Percentiles rank a stretch among this genome's conserved stretches.
These are phyloP conservation scores for Andrena minutula DNA, from an alignment of 2,888 invertebrate genomes.

Conservation along the genomic window DNA sequence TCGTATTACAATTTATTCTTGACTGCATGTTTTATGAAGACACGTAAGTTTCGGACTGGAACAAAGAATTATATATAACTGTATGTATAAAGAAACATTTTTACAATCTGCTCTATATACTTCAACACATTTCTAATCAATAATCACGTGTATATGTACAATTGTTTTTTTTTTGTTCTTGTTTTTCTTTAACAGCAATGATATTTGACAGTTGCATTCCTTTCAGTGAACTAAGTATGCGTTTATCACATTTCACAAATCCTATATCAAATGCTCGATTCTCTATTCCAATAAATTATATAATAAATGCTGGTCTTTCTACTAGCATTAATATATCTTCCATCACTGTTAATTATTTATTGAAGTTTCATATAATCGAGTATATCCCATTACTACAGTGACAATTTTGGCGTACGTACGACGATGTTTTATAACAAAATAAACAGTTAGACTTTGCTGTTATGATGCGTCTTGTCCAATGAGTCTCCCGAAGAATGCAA, in stretches of 20 bases:
- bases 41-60: slow-evolving; percentile 31
- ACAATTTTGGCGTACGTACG: slow-evolving; percentile 56
- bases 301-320: slow-evolving; percentile 44
- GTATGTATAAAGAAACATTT: slow-evolving; percentile 48
- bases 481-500: slow-evolving; percentile 84
- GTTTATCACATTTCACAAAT: slow-evolving; percentile 48
- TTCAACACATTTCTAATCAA: slow-evolving; percentile 24
- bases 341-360: slow-evolving; percentile 58
- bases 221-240: slow-evolving; percentile 17
- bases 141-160: slow-evolving; percentile 53
- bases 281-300: slow-evolving; percentile 10
- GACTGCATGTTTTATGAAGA: slow-evolving; percentile 30
- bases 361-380: slow-evolving; percentile 47
- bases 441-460: slow-evolving; percentile 80
- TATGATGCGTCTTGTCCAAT: slow-evolving; percentile 81
- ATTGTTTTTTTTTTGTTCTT: slow-evolving; percentile 6
- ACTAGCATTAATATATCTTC: slow-evolving; percentile 43
- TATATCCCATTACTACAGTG: slow-evolving; percentile 46
- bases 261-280: slow-evolving; percentile 43
- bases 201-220: slow-evolving; percentile 13
- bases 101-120: slow-evolving; percentile 45
- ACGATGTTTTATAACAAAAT: slow-evolving; percentile 66
- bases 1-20: slow-evolving; percentile 64
- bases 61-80: slow-evolving; percentile 38
- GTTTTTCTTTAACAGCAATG: slow-evolving; percentile 40